These are phyloP conservation scores for Apamea monoglypha DNA, from an alignment of 2,888 invertebrate species.

Conservation along the genomic window DNA sequence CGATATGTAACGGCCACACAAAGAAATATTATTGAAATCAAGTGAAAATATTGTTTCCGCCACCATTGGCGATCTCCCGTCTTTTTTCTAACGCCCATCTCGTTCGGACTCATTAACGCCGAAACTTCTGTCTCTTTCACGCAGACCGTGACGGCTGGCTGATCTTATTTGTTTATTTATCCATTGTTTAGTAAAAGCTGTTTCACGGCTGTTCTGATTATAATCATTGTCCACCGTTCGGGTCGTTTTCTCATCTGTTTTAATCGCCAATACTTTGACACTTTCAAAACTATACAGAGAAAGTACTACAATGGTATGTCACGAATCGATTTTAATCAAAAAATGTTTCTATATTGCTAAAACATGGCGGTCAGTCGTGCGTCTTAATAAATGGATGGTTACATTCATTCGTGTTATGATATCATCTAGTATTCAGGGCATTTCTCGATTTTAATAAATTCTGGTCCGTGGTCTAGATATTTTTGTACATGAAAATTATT, in stretches of 20 bases:
- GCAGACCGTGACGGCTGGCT: constrained; percentile 66
- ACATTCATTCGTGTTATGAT: constrained; percentile 66
- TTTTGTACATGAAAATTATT: constrained; percentile 51
- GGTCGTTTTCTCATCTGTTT: constrained; percentile 61
- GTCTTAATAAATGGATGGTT: constrained; percentile 59
- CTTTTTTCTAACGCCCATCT: constrained; percentile 64
- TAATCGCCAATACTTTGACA: constrained; percentile 68
- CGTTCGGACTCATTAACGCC: constrained; percentile 58
- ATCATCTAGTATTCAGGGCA: constrained; percentile 68
- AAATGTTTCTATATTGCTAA: constrained; percentile 56
- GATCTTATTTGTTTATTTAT: constrained; percentile 72
- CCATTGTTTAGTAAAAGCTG: constrained; percentile 71
- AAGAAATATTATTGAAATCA: constrained; percentile 74
- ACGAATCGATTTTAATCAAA: constrained; percentile 71
- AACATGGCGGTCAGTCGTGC: constrained; percentile 62
- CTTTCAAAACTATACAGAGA: constrained; percentile 68
- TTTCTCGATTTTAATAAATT: constrained; percentile 69
- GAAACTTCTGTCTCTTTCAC: constrained; percentile 52
- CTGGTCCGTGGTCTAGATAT: constrained; percentile 51
- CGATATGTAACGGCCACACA: constrained; percentile 65
- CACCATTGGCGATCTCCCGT: constrained; percentile 59
- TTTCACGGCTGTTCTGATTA: constrained; percentile 71
- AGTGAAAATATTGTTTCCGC: constrained; percentile 74
- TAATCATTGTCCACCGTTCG: constrained; percentile 62
- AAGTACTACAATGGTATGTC: constrained; percentile 71